Base-by-base conservation (phyloP, 2,888 invertebrate genomes). In the Ichneumon xanthorius region DNA sequence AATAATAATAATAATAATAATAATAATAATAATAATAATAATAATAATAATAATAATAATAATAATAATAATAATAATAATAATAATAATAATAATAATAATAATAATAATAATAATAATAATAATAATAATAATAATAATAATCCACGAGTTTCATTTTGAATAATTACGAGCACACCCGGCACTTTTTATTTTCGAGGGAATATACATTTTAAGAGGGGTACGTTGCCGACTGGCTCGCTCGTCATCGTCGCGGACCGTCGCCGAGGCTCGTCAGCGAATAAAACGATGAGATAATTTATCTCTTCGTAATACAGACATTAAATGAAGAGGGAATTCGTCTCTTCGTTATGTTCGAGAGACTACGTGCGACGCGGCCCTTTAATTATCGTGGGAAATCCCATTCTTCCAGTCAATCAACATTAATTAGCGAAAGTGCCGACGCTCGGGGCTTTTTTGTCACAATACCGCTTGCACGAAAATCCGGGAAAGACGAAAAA, bases 111-210 rank as follows among this genome's bases (percentile, higher is more conserved):
- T n/a, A n/a, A n/a, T n/a, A n/a, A n/a, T n/a, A n/a, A n/a, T n/a
- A n/a, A n/a, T n/a, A n/a, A n/a, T n/a, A n/a, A n/a, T n/a, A n/a
- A n/a, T n/a, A n/a, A n/a, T 58, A 58, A 58, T 55, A 9, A 55
- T 22, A 11, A 19, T 11, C 26, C 26, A 11, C 89, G 90, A 92
- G 87, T 92, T 92, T 92, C 91, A 92, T 92, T 91, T 91, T 92
- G 91, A 92, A 92, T 92, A 90, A 91, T 90, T 88, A 88, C 82
- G 30, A 85, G 88, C 88, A 89, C 89, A 88, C 86, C 16, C 72
- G 14, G 22, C 55, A 58, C n/a, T 58, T 55, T n/a, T 55, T 9
- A 45, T 30, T 40, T 45, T 58, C 50, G 26, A 40, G 2, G 30
- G 9, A 30, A 77, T 26, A 14, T 48, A 77, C 40, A 50, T 67